These are phyloP conservation scores for Aplodontia rufa DNA, from an alignment of 2,113 vertebrate genomes.

Conservation along the genomic window DNA sequence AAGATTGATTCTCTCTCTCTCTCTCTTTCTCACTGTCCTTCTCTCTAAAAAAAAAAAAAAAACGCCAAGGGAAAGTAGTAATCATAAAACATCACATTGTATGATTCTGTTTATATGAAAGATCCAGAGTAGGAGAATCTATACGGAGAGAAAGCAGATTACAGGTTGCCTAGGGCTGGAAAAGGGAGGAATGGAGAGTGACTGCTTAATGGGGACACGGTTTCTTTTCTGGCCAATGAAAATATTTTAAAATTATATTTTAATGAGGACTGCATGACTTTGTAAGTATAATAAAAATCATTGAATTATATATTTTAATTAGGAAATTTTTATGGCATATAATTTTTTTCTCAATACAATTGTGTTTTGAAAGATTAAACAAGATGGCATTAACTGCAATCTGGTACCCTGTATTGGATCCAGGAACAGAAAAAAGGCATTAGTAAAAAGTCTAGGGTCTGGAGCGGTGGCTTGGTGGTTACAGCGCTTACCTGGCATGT, in stretches of 20 bases:
- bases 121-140: background rate
- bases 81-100: background rate
- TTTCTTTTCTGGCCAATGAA: background rate
- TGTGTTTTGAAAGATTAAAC: conserved; percentile 12
- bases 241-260: background rate
- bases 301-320: background rate
- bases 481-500: no score
- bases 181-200: background rate
- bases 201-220: background rate
- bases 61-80: background rate
- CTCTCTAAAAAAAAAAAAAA: no score
- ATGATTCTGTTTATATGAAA: background rate
- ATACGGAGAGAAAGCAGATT: background rate
- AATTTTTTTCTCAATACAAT: background rate
- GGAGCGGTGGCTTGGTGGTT: no score
- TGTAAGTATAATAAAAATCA: conserved; percentile 3
- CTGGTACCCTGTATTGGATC: background rate
- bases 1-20: no score
- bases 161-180: background rate
- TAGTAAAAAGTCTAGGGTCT: background rate
- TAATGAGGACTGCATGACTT: background rate
- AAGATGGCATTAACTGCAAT: background rate
- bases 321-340: background rate
- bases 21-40: no score
- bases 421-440: background rate